Evolutionary conservation across 2,888 invertebrate genomes (phyloP).

Genomic region (Agonopterix subpropinquella): DNA sequence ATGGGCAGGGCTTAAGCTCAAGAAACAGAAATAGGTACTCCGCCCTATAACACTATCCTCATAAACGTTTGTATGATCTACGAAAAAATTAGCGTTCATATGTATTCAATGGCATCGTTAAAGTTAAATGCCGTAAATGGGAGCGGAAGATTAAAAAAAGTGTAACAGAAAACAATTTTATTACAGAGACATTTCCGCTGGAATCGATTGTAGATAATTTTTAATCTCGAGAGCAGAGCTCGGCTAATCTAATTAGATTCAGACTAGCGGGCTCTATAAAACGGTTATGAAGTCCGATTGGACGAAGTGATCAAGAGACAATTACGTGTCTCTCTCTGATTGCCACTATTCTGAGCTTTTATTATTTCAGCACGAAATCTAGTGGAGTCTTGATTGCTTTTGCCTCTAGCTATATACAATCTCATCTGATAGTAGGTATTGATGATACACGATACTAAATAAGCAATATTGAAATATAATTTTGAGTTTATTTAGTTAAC

Average conservation of each 20-base stretch:
- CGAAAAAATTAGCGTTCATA: background rate
- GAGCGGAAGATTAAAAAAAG: constrained; percentile 51
- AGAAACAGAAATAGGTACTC: no score
- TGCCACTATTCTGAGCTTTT: constrained; percentile 28
- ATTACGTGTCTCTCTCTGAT: constrained; percentile 40
- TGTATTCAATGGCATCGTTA: constrained; percentile 40
- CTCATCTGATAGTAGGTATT: no score
- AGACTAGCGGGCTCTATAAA: constrained; percentile 42
- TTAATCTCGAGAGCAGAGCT: constrained; percentile 41
- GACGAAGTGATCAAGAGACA: constrained; percentile 30
- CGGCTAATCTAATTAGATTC: constrained; percentile 55
- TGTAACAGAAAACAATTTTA: constrained; percentile 52
- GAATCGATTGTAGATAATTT: constrained; percentile 45
- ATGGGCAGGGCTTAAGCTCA: no score
- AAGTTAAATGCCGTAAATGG: constrained; percentile 37
- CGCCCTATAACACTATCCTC: constrained; percentile 17
- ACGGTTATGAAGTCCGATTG: constrained; percentile 40
- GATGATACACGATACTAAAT: no score
- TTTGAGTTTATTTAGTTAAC: no score
- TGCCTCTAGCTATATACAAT: constrained; percentile 5
- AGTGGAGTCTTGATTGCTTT: background rate
- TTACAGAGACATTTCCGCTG: constrained; percentile 56
- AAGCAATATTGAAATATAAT: no score
- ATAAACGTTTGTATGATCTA: constrained; percentile 3
- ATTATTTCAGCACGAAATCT: constrained; percentile 21